phyloP scores from a whole-genome alignment of 1,140 invertebrate species.

The Periplaneta americana region DNA sequence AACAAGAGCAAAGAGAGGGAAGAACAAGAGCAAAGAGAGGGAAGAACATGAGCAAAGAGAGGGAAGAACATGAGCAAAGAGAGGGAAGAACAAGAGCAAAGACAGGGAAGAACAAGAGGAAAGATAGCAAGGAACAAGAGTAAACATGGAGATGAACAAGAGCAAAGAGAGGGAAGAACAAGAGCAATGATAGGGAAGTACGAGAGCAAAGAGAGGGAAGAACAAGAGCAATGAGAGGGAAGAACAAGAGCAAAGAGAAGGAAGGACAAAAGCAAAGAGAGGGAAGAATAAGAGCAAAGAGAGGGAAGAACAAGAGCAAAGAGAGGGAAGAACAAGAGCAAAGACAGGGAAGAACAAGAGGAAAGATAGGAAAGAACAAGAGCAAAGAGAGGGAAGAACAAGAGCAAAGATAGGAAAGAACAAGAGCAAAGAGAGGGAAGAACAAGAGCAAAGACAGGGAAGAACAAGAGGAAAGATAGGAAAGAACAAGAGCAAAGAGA shows the following conservation, averaged over 20 bases:
- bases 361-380: too few species aligned
- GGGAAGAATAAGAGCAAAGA: not conserved
- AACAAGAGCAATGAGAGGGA: slow-evolving; percentile 2
- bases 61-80: not conserved
- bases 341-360: slow-evolving; percentile 1
- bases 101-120: not conserved
- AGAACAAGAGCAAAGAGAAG: not conserved
- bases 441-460: too few species aligned
- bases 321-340: not conserved
- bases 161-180: too few species aligned
- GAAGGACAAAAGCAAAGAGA: too few species aligned
- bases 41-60: not conserved
- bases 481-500: too few species aligned
- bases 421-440: too few species aligned
- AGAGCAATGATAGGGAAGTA: too few species aligned
- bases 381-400: slow-evolving; percentile 3
- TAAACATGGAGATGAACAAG: not conserved
- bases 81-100: not conserved
- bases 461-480: too few species aligned
- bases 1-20: not conserved
- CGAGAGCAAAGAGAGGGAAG: too few species aligned
- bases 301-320: slow-evolving; percentile 1
- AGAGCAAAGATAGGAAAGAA: too few species aligned
- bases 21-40: not conserved
- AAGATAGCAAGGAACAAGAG: not conserved